Conservation (phyloP, 2,888 invertebrate species). For the Caenorhabditis zanzibari region DNA sequence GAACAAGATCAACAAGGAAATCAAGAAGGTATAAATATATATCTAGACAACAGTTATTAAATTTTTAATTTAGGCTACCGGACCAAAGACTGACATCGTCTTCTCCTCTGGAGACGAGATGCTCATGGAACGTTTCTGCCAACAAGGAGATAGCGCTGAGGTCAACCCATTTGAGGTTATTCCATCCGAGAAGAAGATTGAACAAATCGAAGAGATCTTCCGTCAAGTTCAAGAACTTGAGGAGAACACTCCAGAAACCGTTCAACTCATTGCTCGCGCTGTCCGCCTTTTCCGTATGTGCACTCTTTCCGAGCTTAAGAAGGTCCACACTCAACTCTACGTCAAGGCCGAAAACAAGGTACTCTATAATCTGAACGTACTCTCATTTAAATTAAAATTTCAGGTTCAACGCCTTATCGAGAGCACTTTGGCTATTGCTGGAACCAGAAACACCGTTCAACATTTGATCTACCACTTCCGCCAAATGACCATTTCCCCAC, state of each 20-base stretch:
- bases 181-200: conserved; percentile 64
- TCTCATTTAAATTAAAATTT: neutral
- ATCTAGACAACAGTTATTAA: neutral
- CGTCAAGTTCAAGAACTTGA: conserved; percentile 59
- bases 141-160: conserved; percentile 69
- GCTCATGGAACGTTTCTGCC: conserved; percentile 69
- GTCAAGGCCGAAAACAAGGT: conserved; percentile 52
- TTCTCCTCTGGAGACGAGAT: conserved; percentile 66
- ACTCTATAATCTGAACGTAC: neutral
- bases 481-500: conserved; percentile 51
- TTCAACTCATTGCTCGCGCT: conserved; percentile 71
- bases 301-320: conserved; percentile 71
- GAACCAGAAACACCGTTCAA: conserved; percentile 72
- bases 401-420: conserved; percentile 69
- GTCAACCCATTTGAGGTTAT: conserved; percentile 54
- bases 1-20: conserved; percentile 49
- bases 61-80: conserved; percentile 38
- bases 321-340: conserved; percentile 66
- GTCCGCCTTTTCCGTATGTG: conserved; percentile 75
- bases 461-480: conserved; percentile 67
- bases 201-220: conserved; percentile 50
- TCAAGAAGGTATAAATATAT: conserved; percentile 33
- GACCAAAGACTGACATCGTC: conserved; percentile 62
- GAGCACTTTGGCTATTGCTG: conserved; percentile 72
- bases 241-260: conserved; percentile 66